Base-by-base conservation (phyloP, 2,113 vertebrate species). In the Nansenia antarctica region DNA sequence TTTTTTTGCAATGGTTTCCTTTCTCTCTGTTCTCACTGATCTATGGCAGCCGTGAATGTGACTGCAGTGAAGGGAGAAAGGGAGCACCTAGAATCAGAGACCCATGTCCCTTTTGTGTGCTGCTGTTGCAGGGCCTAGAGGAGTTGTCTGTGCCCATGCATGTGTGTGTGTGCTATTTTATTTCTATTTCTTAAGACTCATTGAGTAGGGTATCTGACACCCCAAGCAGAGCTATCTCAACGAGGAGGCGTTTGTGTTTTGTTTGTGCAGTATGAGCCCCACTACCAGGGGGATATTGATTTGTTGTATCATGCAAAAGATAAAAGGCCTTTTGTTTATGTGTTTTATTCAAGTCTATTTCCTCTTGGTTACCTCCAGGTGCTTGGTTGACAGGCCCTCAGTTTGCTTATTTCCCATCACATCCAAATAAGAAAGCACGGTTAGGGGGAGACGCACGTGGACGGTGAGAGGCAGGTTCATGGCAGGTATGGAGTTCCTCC, bases 261-360 rank as follows among this genome's bases (percentile, higher is more conserved):
- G 65, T 77, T 76, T 73, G 72, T 54, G 35, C 32, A 18, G 35
- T 55, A 39, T 57, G 30, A 37, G 42, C 74, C 49, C 32, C 62
- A 53, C 62, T 62, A 22, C 72, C 37, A 59, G 27, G n/a, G 42
- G 62, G 45, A 54, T 65, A 80, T 82, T 68, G 64, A 76, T 84
- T 81, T 65, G 64, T 63, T 67, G 37, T 70, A 52, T 66, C 63
- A 67, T 58, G 47, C 65, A 77, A 78, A 67, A 74, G 37, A 84
- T 54, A n/a, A n/a, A n/a, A 6, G 52, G 60, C 65, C 9, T 77
- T 70, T 65, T 73, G 66, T 79, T 79, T 77, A 30, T 62, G 20
- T 54, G n/a, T 4, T 22, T 37, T 82, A 69, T 65, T 75, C 82
- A 70, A 65, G 64, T 59, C 57, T 60, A 80, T 85, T 77, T 79